Base-by-base conservation (phyloP, 2,797 vertebrate species). In the Hipposideros larvatus region DNA sequence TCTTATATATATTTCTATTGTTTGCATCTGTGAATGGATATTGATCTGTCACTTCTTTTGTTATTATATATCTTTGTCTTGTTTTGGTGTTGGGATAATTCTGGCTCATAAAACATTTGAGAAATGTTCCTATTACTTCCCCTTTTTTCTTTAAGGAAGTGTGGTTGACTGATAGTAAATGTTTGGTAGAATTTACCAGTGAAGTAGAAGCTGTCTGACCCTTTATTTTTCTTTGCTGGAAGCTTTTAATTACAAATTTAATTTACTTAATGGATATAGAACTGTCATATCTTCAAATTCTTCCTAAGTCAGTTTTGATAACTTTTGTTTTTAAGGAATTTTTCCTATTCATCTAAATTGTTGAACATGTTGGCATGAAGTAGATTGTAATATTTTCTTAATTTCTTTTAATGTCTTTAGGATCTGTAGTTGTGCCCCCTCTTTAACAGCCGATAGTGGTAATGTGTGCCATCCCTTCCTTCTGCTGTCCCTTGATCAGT, bases 191-290 rank as follows among this genome's bases (percentile, higher is more conserved):
- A 34, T 73, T 77, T 41, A 70, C 74, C 3, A 78, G 2, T 31
- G 75, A 77, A 55, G 19, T 5, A 2, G 48, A 51, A 51, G 48
- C 48, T 78, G 4, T 13, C 22, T 18, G 55, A 75, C 4, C 1
- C 7, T 59, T 65, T 19, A 41, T 21, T 51, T 97, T 92, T 80
- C 26, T 90, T 87, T 86, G 37, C 43, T 41, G 15, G 87, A 55
- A 57, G 3, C 3, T 78, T 90, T 83, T 26, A 87, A 21, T 83
- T 46, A 74, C 4, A 53, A 82, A 53, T 11, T 55, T 87, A 63
- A 51, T 43, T 89, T 70, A 34, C 10, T 91, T 80, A 83, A 26
- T 34, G 5, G 68, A 53, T 34, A 0, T 46, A 80, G 11, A 21
- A 15, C 7, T 80, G 4, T 66, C 4, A 41, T 14, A 55, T 57